Evolutionary conservation across 2,797 vertebrate species (phyloP).

Genomic region (Galagoides demidoff): DNA sequence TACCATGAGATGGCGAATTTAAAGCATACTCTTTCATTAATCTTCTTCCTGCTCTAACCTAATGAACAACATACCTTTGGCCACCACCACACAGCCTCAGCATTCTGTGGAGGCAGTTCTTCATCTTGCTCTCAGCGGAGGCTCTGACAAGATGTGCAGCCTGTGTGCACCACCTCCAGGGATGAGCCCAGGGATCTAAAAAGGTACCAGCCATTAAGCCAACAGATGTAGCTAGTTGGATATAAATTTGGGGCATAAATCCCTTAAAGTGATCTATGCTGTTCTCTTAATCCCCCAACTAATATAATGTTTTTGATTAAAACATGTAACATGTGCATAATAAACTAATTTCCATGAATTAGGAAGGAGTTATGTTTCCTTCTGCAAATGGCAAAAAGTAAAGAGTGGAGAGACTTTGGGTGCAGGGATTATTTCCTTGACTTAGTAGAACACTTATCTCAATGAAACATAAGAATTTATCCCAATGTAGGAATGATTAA

Average conservation of each 20-base stretch:
- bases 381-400: background rate
- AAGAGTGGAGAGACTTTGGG: background rate
- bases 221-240: background rate
- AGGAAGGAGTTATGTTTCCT: background rate
- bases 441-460: background rate
- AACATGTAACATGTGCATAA: background rate
- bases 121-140: background rate
- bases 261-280: background rate
- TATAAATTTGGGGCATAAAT: background rate
- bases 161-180: background rate
- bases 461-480: background rate
- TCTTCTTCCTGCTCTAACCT: background rate
- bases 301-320: background rate
- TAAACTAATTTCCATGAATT: background rate
- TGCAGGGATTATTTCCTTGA: background rate
- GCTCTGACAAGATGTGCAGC: background rate
- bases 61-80: background rate
- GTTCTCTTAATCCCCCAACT: background rate
- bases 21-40: background rate
- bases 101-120: background rate
- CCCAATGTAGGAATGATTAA: background rate
- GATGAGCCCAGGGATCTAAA: background rate
- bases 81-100: rapidly evolving
- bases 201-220: background rate
- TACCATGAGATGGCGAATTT: background rate